Evolutionary conservation across 64 coral and sea anemone species (phyloP), one percentile per base, ranked within the genome.

Genomic region (Acropora yongei): DNA sequence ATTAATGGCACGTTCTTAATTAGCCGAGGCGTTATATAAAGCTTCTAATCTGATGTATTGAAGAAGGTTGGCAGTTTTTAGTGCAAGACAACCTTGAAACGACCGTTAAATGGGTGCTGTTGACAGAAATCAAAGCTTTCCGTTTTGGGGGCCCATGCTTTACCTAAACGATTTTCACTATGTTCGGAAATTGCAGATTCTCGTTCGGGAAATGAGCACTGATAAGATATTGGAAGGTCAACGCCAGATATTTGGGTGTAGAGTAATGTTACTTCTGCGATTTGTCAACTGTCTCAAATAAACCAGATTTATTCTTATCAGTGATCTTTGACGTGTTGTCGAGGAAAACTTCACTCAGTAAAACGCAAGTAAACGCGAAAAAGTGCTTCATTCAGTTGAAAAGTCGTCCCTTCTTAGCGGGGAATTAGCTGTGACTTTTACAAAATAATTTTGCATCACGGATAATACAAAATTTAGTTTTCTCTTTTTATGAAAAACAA

Each of bases 241-340:
- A 18, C 7, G 5, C n/a, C 30, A 45, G 63, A 72, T 63, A 72
- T 85, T 85, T 9, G 65, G 43, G 65, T 8, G 43, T 71, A 69
- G 47, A 8, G 61, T 69, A 85, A 63, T 85, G 44, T 46, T 72
- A 71, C 45, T 72, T 41, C 82, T 6, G 17, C 65, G 14, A 39
- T 85, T 71, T 85, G 82, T 85, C 82, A 85, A 71, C 16, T 85
- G 44, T 49, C 9, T 46, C 72, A 48, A 71, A 71, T 49, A 49
- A 85, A 30, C 63, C 63, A 85, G 43, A 48, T 17, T 30, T 30
- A 30, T 30, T 30, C 30, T 30, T 30, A 30, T 30, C 30, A 30
- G 30, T 30, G 30, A 30, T 30, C 30, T 30, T 30, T 30, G 2
- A 66, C 8, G 51, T 55, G 51, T 55, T 55, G 4, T 9, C 51